These are phyloP conservation scores for Ceratoteleas bidentatus DNA, from an alignment of 1,140 invertebrate genomes.

Conservation along the genomic window DNA sequence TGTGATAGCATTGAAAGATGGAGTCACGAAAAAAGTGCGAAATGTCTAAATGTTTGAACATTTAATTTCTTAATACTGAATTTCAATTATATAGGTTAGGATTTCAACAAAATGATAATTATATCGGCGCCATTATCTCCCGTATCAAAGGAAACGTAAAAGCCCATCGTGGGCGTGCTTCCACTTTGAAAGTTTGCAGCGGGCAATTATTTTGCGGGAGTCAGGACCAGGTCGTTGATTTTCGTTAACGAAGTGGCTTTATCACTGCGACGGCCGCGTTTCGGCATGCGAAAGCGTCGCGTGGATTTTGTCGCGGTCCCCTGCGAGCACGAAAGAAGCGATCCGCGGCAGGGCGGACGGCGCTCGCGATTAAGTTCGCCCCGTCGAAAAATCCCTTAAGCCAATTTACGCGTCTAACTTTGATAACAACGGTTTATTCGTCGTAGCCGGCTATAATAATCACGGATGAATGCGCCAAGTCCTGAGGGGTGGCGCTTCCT, in stretches of 20 bases:
- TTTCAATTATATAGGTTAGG: too few relatives aligned
- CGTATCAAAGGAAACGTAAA: slow-evolving; percentile 31
- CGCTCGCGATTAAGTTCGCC: slow-evolving; percentile 68
- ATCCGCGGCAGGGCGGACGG: slow-evolving; percentile 42
- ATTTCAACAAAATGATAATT: too few relatives aligned
- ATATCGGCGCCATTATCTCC: slow-evolving; percentile 33
- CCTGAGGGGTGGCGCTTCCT: slow-evolving; percentile 3
- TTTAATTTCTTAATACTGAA: too few relatives aligned
- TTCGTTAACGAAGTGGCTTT: slow-evolving; percentile 56
- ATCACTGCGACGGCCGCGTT: slow-evolving; percentile 38
- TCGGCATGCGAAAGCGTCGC: not conserved
- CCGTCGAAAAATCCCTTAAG: slow-evolving; percentile 73
- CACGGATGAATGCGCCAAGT: slow-evolving; percentile 22
- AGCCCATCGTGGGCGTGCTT: slow-evolving; percentile 35
- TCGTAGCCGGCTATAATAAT: slow-evolving; percentile 58
- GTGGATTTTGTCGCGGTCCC: slow-evolving; percentile 22
- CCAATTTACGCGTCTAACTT: slow-evolving; percentile 75
- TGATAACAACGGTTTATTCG: slow-evolving; percentile 66
- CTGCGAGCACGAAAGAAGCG: slow-evolving; percentile 26
- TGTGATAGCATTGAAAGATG: too few relatives aligned
- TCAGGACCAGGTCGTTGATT: slow-evolving; percentile 36
- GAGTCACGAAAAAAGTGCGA: too few relatives aligned
- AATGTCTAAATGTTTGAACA: too few relatives aligned
- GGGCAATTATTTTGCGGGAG: slow-evolving; percentile 53
- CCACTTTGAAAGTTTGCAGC: slow-evolving; percentile 20